These are phyloP conservation scores for Argya squamiceps DNA, from an alignment of 2,797 vertebrate species.

Conservation along the genomic window DNA sequence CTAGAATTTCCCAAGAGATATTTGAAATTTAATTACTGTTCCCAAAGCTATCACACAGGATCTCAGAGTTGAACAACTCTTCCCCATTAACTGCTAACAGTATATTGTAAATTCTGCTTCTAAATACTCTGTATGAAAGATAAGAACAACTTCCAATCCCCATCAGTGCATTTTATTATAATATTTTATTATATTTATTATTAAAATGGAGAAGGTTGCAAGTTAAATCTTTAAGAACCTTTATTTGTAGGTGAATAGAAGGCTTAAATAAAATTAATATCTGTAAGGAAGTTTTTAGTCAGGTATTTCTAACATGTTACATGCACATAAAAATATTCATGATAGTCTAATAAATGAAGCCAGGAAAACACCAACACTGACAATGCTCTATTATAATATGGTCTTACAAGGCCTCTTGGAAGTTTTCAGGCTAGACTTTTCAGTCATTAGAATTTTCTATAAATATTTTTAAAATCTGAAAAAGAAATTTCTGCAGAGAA, in stretches of 20 bases:
- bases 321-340: neutral
- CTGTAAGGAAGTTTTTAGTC: neutral
- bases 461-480: neutral
- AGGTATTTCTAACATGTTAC: neutral
- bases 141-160: neutral
- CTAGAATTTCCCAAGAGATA: neutral
- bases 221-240: neutral
- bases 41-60: neutral
- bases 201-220: neutral
- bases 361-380: neutral
- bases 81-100: neutral
- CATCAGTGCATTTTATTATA: neutral
- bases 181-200: neutral
- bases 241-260: neutral
- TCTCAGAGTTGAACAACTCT: neutral
- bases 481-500: conserved; percentile 23
- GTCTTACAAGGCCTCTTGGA: neutral
- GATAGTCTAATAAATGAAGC: neutral
- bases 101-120: neutral
- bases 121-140: neutral
- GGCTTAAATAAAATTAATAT: neutral
- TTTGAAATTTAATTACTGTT: neutral
- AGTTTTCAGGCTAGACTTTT: neutral
- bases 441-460: neutral
- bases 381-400: neutral